Base-by-base conservation (phyloP, 2,113 vertebrate species). In the Ammodramus savannarum region DNA sequence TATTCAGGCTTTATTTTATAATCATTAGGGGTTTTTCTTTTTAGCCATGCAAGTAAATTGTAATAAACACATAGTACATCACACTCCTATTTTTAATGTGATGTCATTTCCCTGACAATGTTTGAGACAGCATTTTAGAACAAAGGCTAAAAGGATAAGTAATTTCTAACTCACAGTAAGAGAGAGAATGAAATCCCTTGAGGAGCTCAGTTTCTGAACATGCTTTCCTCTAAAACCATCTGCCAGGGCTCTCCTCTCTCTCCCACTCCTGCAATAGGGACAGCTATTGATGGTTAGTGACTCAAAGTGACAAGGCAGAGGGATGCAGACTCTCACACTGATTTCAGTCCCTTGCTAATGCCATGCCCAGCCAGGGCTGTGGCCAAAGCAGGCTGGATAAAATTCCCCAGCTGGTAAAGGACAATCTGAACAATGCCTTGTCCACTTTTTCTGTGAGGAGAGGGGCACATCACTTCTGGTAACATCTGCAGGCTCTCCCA, bases 221-320 rank as follows among this genome's bases (percentile, higher is more conserved):
- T 76, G 62, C 16, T 76, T 92, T 89, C 77, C 81, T 91, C 63
- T 85, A 69, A 65, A 93, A 46, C 74, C 84, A 80, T 89, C 91
- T 87, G 80, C 55, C 82, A 82, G 46, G 5, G 44, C 62, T 87
- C 58, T 87, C 78, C 63, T 1, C 78, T 87, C 69, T 94, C 89
- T 90, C 66, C 76, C 65, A 59, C n/a, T 85, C 44, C 44, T 66
- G 84, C 62, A 78, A 16, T 8, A 76, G 69, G 62, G 62, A 75
- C 71, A 89, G 91, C 57, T 82, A 43, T 26, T 19, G 85, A 67
- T 57, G 81, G 41, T 80, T 80, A 66, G 26, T 59, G 69, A 86
- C 73, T 82, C 67, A 22, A 81, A 91, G 57, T 4, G 17, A 46
- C 18, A 61, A 62, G 66, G 52, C 6, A 48, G 55, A 80, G 67